Evolutionary conservation across 2,113 vertebrate species (phyloP), one percentile per base, ranked within the genome.

Genomic region (Elanoides forficatus): DNA sequence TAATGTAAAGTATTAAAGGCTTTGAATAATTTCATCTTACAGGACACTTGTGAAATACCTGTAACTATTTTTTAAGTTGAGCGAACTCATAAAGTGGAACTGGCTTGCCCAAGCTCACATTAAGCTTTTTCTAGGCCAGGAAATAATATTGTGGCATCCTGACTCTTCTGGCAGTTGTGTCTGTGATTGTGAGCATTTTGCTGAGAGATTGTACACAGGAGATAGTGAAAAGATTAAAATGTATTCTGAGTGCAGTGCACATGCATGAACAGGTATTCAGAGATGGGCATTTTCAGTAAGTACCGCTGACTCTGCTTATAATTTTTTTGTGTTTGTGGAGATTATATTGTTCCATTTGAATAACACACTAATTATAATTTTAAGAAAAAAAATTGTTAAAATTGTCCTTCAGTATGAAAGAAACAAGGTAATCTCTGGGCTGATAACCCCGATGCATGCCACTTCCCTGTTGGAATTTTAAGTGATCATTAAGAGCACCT

Each of bases 391-490:
- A 36, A 5, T 65, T 78, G 42, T 43, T 40, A 42, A 32, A 30
- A 20, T 56, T 36, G 36, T 52, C 63, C 42, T 78, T 74, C 34
- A 45, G 23, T 34, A 8, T 40, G 55, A 48, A 93, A 80, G 66
- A 89, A 84, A 30, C 42, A 56, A 30, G 42, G 36, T 67, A 16
- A 47, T 84, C 12, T 72, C 55, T 59, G 63, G 52, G 58, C 15
- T 76, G 94, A 93, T 88, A 94, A 84, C 20, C 11, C 12, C 18
- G 38, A 0, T 38, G n/a, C 27, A 52, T 91, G 45, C 43, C 21
- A 7, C 42, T 93, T 83, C 60, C n/a, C 36, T 45, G 13, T 3
- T 94, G 91, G 88, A 93, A 97, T 94, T 88, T 95, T 62, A 97
- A 95, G 82, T 87, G 94, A 29, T 48, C 15, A 15, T 71, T 18